A percentile compares a stretch with the other conserved stretches of the same genome.
phyloP scores from a whole-genome alignment of 2,888 invertebrate species.

The Branchinecta sandiegonensis region DNA sequence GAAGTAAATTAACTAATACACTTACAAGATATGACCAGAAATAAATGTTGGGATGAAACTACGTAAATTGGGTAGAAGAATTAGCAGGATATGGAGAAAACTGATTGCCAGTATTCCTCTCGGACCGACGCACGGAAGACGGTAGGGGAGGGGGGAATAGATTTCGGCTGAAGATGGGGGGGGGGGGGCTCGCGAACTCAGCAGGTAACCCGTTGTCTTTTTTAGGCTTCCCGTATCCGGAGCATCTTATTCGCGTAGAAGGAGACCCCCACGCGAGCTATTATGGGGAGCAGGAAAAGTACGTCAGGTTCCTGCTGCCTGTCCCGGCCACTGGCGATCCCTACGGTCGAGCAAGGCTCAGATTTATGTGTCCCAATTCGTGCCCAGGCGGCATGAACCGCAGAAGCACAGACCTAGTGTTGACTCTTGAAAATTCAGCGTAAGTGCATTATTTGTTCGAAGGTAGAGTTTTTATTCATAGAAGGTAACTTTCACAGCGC shows the following conservation, averaged over 20 bases:
- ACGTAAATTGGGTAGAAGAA: too few species aligned
- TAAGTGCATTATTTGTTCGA: background rate
- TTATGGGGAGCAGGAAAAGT: background rate
- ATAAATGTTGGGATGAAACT: too few species aligned
- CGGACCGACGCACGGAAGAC: too few species aligned
- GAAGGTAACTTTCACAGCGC: too few species aligned
- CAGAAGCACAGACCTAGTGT: background rate
- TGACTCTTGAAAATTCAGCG: background rate
- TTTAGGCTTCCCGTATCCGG: background rate
- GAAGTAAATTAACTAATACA: too few species aligned
- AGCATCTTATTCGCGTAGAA: conserved; percentile 2
- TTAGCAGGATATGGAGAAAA: too few species aligned
- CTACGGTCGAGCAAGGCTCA: background rate
- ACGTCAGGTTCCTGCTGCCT: background rate
- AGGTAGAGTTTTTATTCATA: too few species aligned
- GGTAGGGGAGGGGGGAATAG: too few species aligned
- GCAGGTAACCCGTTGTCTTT: background rate
- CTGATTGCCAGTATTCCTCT: too few species aligned
- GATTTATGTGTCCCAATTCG: conserved; percentile 9
- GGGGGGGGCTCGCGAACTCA: background rate
- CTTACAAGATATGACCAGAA: too few species aligned
- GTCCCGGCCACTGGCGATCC: background rate
- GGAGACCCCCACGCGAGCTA: background rate
- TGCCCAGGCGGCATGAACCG: conserved; percentile 8
- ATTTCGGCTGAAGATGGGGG: too few species aligned